A percentile compares a stretch with the other conserved stretches of the same genome.
Evolutionary conservation across 2,888 invertebrate species (phyloP).

Genomic region (Nipponacmea schrenckii): DNA sequence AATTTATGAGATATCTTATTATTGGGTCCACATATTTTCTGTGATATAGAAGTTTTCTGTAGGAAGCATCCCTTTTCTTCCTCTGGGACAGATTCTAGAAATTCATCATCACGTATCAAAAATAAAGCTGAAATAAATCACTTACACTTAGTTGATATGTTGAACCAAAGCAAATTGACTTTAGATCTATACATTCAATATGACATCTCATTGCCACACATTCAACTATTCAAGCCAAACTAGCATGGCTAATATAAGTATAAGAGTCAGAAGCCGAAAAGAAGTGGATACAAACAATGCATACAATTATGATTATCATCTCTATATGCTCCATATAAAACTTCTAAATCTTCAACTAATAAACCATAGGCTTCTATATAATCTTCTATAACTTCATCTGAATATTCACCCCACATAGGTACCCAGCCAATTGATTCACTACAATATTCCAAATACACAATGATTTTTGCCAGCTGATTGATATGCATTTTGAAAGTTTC

Average conservation of each 20-base stretch:
- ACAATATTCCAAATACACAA: conserved; percentile 18
- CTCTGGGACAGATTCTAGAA: conserved; percentile 46
- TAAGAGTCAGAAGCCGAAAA: neutral
- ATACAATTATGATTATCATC: conserved; percentile 62
- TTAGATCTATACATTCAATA: neutral
- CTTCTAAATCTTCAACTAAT: conserved; percentile 56
- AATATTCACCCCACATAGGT: conserved; percentile 61
- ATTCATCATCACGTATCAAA: conserved; percentile 50
- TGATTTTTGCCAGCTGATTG: too few relatives aligned
- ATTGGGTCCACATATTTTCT: conserved; percentile 43
- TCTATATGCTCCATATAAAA: conserved; percentile 58
- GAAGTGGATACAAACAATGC: conserved; percentile 14
- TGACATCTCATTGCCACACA: neutral
- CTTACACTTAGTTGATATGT: too few relatives aligned
- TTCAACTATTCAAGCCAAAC: neutral
- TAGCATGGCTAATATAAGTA: neutral
- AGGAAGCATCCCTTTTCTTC: conserved; percentile 47
- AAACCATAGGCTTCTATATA: conserved; percentile 56
- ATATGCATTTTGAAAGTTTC: too few relatives aligned
- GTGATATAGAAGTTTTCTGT: conserved; percentile 48
- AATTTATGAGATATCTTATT: conserved; percentile 57
- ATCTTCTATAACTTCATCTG: conserved; percentile 55
- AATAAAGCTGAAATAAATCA: conserved; percentile 50
- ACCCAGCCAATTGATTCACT: conserved; percentile 61
- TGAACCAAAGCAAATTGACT: too few relatives aligned